Percentiles rank a stretch among this genome's conserved stretches.
phyloP scores from a whole-genome alignment of 2,797 vertebrate species.

The Falco peregrinus region DNA sequence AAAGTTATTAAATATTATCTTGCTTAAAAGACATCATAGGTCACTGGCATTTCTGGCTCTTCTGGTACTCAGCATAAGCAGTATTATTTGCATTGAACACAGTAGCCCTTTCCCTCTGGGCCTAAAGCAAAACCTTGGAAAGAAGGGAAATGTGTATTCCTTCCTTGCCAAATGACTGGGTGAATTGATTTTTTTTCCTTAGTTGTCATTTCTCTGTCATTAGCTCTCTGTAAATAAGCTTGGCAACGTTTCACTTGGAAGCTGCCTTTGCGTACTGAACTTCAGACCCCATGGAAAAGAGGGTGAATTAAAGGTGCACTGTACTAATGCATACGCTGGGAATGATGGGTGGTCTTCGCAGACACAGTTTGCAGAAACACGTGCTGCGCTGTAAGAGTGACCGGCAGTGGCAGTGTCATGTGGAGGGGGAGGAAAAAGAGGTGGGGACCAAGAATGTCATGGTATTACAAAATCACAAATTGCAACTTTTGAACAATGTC shows the following conservation, averaged over 20 bases:
- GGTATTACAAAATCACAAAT: not conserved
- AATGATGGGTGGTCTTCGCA: not conserved
- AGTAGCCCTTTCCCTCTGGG: not conserved
- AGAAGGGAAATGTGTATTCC: not conserved
- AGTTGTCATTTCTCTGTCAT: constrained; percentile 1
- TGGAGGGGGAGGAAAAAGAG: not conserved
- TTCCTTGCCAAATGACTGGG: not conserved
- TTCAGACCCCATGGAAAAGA: not conserved
- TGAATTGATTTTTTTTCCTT: not conserved
- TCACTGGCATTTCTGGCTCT: not conserved
- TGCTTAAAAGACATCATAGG: not conserved
- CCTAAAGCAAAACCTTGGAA: not conserved
- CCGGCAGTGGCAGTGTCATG: not conserved
- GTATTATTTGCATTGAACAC: not conserved
- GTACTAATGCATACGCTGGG: not conserved
- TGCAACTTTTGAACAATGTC: not conserved
- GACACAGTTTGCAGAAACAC: not conserved
- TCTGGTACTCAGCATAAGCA: not conserved
- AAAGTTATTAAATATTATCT: not conserved
- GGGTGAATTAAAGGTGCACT: not conserved
- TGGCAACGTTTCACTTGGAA: not conserved
- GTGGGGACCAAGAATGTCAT: not conserved
- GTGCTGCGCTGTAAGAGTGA: not conserved
- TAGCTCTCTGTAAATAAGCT: constrained; percentile 25
- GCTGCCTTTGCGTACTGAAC: not conserved